Evolutionary conservation across 2,888 invertebrate species (phyloP).

Genomic region (Hirtodrosophila alboralis): DNA sequence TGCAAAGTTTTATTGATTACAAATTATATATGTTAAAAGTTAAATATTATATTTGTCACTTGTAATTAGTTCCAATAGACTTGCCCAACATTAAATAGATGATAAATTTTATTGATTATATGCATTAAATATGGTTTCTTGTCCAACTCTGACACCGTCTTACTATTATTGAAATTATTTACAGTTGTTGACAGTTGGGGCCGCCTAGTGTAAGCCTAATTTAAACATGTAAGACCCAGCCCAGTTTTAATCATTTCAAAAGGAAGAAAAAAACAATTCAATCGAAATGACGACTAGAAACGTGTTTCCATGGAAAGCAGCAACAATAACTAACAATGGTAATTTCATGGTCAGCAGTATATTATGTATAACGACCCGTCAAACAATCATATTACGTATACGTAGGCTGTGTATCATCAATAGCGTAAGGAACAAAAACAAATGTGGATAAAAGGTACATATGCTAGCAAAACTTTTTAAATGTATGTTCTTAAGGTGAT

Average conservation of each 20-base stretch:
- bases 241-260: constrained; percentile 24
- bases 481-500: too few species aligned
- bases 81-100: too few species aligned
- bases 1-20: too few species aligned
- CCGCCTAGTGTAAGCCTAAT: constrained; percentile 18
- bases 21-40: too few species aligned
- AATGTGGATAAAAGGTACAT: too few species aligned
- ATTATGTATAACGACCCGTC: constrained; percentile 7
- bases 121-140: too few species aligned
- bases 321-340: constrained; percentile 15
- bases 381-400: constrained; percentile 47
- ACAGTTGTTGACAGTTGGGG: constrained; percentile 12
- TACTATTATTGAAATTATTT: constrained; percentile 23
- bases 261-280: constrained; percentile 21
- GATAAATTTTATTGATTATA: too few species aligned
- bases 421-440: neutral
- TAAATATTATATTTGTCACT: too few species aligned
- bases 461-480: too few species aligned
- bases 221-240: constrained; percentile 33
- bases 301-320: constrained; percentile 39
- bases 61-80: too few species aligned
- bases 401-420: constrained; percentile 11
- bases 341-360: constrained; percentile 58
- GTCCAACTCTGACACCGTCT: constrained; percentile 1
- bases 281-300: constrained; percentile 32